Evolutionary conservation across 2,888 invertebrate genomes (phyloP), one percentile per base, ranked within the genome.

Genomic region (Spatulosminthurus flaviceps): DNA sequence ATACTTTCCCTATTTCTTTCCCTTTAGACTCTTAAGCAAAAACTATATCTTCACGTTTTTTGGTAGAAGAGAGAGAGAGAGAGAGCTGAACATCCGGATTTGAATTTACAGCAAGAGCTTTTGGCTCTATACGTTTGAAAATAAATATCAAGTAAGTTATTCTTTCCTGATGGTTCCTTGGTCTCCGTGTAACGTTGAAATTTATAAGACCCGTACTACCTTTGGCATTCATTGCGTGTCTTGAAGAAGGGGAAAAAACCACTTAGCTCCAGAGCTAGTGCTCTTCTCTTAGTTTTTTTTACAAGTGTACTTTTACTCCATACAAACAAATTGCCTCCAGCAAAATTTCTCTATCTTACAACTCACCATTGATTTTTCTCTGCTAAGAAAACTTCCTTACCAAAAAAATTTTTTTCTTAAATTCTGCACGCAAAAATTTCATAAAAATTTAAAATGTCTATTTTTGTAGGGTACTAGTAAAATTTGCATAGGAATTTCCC

Each of bases 211-310:
- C 51, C 51, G 16, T 19, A 2, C 51, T 51, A 51, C 51, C 51
- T 51, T 51, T 51, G 51, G 51, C 51, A 51, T 51, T 51, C 51
- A 51, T 51, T 51, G 51, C 51, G 51, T 51, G 51, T 51, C 51
- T 51, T 41, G 41, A n/a, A n/a, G n/a, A 34, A 51, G 51, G 51
- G 51, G n/a, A n/a, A n/a, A 51, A 51, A 51, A 51, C 9, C 51
- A 51, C 51, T 51, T 51, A 51, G 2, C n/a, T 51, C 16, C 51
- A 51, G 19, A 51, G n/a, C 51, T 19, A 41, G 41, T 41, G 13
- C 51, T 13, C n/a, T 19, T n/a, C n/a, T n/a, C n/a, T n/a, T n/a
- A n/a, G n/a, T n/a, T n/a, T n/a, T n/a, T n/a, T n/a, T n/a, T n/a
- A n/a, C n/a, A n/a, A n/a, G 51, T 51, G 16, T 51, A n/a, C 51